phyloP scores from a whole-genome alignment of 2,888 invertebrate species.

The Drosophila ezoana region DNA sequence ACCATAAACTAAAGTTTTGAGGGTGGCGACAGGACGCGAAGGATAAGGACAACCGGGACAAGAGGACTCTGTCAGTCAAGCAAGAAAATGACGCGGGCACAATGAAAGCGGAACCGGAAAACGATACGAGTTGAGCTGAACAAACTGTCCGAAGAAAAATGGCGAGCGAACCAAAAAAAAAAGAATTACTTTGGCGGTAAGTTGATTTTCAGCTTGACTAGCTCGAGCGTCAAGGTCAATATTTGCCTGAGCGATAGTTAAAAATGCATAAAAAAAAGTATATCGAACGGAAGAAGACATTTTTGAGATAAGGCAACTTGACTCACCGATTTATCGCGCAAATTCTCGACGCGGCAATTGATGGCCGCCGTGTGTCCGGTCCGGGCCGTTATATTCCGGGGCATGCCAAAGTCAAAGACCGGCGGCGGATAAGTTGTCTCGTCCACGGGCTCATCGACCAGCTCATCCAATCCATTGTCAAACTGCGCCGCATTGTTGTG shows the following conservation, averaged over 20 bases:
- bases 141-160: slow-evolving; percentile 41
- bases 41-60: slow-evolving; percentile 2
- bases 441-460: slow-evolving; percentile 56
- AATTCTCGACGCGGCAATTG: slow-evolving; percentile 94
- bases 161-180: slow-evolving; percentile 3
- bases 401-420: slow-evolving; percentile 94
- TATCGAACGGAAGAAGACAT: neutral
- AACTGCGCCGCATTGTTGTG: slow-evolving; percentile 67
- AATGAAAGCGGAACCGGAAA: slow-evolving; percentile 53
- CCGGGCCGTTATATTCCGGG: slow-evolving; percentile 93
- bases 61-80: slow-evolving; percentile 52
- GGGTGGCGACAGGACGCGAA: slow-evolving; percentile 33
- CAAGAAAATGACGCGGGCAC: slow-evolving; percentile 57
- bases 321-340: slow-evolving; percentile 94
- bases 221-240: slow-evolving; percentile 51
- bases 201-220: slow-evolving; percentile 76
- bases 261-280: slow-evolving; percentile 53
- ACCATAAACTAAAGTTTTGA: slow-evolving; percentile 55
- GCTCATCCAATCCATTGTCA: slow-evolving; percentile 61
- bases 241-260: slow-evolving; percentile 56
- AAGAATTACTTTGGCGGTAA: slow-evolving; percentile 58
- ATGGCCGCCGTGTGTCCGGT: slow-evolving; percentile 95
- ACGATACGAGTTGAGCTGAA: slow-evolving; percentile 46
- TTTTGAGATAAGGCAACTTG: slow-evolving; percentile 44
- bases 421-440: slow-evolving; percentile 85